Evolutionary conservation across 2,113 vertebrate genomes (phyloP), one percentile per base, ranked within the genome.

Genomic region (crab-eating macaque (Macaca fascicularis)): DNA sequence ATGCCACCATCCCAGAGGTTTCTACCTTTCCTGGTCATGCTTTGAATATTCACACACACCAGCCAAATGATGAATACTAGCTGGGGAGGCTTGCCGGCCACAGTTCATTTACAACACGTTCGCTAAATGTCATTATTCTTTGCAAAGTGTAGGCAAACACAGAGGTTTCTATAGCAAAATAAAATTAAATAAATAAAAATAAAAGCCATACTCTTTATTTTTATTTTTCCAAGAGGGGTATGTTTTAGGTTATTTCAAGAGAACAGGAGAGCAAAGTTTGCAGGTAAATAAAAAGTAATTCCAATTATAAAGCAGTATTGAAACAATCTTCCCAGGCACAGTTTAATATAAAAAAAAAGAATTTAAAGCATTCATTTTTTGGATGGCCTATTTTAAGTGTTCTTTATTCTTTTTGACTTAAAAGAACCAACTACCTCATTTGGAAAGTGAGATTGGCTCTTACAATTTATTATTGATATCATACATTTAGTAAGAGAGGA

Each of bases 41-140:
- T 83, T 90, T 97, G 95, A 97, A 95, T 97, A 96, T 97, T 92
- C 95, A 95, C 75, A 0, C 38, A 95, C 43, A 74, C n/a, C 76
- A 87, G 52, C 52, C 84, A 81, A 95, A 83, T 82, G 95, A 95
- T 83, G 90, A 88, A 78, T 81, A 74, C 61, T 59, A 75, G n/a
- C 86, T 69, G 30, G 40, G 38, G 14, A 93, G 6, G 14, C 17
- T 85, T 74, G 43, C 14, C 0, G 25, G 80, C 76, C 90, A 83
- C 48, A 97, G 92, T 89, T 55, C 93, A 96, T 86, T 97, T 93
- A 85, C 16, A 97, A 61, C 80, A 38, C 0, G 6, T 79, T 97
- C 86, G 72, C 78, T 95, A 89, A 97, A 92, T 81, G 43, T 83
- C 89, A 89, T 97, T 90, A 81, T 94, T 97, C 57, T 96, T 84